phyloP scores from a whole-genome alignment of 2,888 invertebrate genomes.

The Nipponacmea schrenckii region DNA sequence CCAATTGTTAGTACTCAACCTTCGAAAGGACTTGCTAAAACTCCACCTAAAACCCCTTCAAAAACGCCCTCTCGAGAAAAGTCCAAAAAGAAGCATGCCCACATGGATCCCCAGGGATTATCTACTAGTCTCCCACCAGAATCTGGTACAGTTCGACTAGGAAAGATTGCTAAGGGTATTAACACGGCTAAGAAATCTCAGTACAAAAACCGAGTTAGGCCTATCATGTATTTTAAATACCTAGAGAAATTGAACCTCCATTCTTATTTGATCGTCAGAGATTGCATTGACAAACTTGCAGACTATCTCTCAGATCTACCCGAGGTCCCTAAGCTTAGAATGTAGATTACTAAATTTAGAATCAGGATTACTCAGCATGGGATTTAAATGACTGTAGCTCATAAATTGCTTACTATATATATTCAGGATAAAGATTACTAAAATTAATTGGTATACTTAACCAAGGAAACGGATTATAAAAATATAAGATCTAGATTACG shows the following conservation, averaged over 20 bases:
- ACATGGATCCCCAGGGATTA: background rate
- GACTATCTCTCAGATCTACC: background rate
- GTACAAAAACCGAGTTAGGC: background rate
- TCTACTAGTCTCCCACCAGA: background rate
- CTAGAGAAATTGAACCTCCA: background rate
- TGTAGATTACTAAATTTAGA: too few species aligned
- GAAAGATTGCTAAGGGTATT: background rate
- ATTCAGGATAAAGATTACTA: too few species aligned
- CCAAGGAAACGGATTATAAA: too few species aligned
- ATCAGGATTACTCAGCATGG: too few species aligned
- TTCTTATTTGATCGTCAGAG: background rate
- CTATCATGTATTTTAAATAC: background rate
- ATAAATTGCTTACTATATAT: too few species aligned
- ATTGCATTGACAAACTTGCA: background rate
- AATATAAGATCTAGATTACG: too few species aligned
- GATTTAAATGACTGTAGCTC: too few species aligned
- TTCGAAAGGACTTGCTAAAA: too few species aligned
- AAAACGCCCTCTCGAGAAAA: background rate
- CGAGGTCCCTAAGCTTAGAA: too few species aligned
- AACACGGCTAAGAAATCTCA: background rate
- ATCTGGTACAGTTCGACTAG: background rate
- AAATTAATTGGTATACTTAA: too few species aligned
- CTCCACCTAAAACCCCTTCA: background rate
- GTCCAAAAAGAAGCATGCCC: background rate
- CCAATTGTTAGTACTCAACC: background rate